Percentiles rank a stretch among this genome's conserved stretches.
phyloP scores from a whole-genome alignment of 2,113 vertebrate species.

The Xyrauchen texanus region DNA sequence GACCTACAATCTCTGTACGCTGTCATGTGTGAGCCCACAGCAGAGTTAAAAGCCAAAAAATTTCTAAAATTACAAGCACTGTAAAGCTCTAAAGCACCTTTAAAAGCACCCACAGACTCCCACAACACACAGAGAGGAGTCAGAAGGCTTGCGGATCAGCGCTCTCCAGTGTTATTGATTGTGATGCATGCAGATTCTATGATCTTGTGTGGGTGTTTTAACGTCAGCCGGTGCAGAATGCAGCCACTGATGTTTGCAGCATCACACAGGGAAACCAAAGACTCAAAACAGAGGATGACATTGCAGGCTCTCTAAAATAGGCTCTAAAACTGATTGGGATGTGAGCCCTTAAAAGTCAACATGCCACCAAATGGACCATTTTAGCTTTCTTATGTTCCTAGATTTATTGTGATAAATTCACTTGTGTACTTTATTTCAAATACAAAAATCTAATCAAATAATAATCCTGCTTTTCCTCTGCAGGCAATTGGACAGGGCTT shows the following conservation, averaged over 20 bases:
- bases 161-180: slow-evolving; percentile 68
- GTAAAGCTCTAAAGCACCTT: slow-evolving; percentile 63
- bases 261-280: slow-evolving; percentile 23
- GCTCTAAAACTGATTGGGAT: slow-evolving; percentile 45
- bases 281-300: slow-evolving; percentile 26
- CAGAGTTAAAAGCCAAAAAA: slow-evolving; percentile 9
- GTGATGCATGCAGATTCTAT: slow-evolving; percentile 60
- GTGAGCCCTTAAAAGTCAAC: background rate
- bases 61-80: slow-evolving; percentile 54
- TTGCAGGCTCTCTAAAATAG: background rate
- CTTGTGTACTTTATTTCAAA: too few relatives aligned
- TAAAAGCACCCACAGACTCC: slow-evolving; percentile 70
- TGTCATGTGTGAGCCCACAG: background rate
- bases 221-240: slow-evolving; percentile 48
- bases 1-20: background rate
- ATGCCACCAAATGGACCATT: too few relatives aligned
- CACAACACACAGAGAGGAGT: slow-evolving; percentile 71
- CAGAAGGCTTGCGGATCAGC: slow-evolving; percentile 62
- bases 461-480: too few relatives aligned
- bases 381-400: too few relatives aligned
- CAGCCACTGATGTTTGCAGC: slow-evolving; percentile 43
- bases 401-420: too few relatives aligned
- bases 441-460: too few relatives aligned
- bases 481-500: too few relatives aligned
- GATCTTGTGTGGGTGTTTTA: slow-evolving; percentile 68